phyloP scores from a whole-genome alignment of 2,113 vertebrate genomes.

The Entosphenus tridentatus region DNA sequence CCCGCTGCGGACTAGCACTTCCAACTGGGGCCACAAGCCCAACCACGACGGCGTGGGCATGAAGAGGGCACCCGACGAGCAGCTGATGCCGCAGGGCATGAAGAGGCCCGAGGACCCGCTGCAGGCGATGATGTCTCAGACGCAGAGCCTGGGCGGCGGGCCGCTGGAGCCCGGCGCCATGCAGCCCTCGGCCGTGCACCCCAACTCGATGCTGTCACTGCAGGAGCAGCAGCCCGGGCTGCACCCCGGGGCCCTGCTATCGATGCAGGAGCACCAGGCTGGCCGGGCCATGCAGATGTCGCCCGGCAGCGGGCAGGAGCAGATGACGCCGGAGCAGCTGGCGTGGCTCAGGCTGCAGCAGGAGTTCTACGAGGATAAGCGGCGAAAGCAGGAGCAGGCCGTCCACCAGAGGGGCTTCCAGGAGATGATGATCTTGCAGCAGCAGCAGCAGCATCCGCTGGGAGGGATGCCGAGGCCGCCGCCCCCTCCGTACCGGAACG shows the following conservation, averaged over 20 bases:
- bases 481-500: slow-evolving; percentile 86
- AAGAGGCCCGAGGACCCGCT: slow-evolving; percentile 82
- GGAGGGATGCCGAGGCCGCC: slow-evolving; percentile 61
- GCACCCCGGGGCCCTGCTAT: no score
- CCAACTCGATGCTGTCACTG: no score
- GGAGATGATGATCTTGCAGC: slow-evolving; percentile 50
- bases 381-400: slow-evolving; percentile 63
- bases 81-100: slow-evolving; percentile 13
- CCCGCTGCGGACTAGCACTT: no score
- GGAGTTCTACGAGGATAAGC: slow-evolving; percentile 83
- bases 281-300: slow-evolving; percentile 41
- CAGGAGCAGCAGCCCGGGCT: no score
- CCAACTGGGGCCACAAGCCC: no score
- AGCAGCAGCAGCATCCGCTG: slow-evolving; percentile 15
- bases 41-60: no score
- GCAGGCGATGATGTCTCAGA: slow-evolving; percentile 83
- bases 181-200: no score
- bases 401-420: slow-evolving; percentile 33
- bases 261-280: no score
- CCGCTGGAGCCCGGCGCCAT: slow-evolving; percentile 26
- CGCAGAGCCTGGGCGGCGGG: slow-evolving; percentile 47
- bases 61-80: no score
- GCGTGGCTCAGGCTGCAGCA: slow-evolving; percentile 93
- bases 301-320: slow-evolving; percentile 44
- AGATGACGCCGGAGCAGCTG: slow-evolving; percentile 64